phyloP scores from a whole-genome alignment of 2,113 vertebrate genomes.

The Eurypyga helias region DNA sequence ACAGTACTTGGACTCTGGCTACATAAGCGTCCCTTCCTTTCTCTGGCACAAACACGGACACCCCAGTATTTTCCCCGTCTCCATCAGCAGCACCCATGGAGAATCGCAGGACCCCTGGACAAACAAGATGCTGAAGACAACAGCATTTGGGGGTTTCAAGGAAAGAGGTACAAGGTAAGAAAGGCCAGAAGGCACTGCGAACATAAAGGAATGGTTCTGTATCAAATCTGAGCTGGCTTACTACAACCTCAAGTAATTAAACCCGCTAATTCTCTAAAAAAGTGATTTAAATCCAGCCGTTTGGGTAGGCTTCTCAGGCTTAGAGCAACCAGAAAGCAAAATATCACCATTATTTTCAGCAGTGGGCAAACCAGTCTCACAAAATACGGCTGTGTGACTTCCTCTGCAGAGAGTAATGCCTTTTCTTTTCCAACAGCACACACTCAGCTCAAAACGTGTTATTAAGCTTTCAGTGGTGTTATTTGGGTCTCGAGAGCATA shows the following conservation, averaged over 20 bases:
- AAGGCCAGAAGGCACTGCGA: neutral
- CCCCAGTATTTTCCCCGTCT: neutral
- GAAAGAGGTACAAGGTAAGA: neutral
- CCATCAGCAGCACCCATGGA: neutral
- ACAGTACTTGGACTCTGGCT: neutral
- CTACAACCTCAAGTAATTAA: neutral
- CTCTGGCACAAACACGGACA: neutral
- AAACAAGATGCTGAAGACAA: neutral
- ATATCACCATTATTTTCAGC: neutral
- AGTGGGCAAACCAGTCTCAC: neutral
- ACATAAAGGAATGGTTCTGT: neutral
- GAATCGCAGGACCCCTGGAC: neutral
- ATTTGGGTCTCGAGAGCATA: neutral
- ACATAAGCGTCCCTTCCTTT: neutral
- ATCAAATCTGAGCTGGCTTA: neutral
- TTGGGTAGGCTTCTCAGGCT: neutral
- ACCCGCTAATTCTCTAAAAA: neutral
- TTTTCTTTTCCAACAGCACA: neutral
- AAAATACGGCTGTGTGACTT: neutral
- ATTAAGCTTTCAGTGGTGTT: neutral
- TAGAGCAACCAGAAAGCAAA: neutral
- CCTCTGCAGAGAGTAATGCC: neutral
- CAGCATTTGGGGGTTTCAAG: neutral
- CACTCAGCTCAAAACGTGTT: neutral
- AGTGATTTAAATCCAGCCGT: neutral